Conservation (phyloP, 2,888 invertebrate genomes). For the Oligia fasciuncula region DNA sequence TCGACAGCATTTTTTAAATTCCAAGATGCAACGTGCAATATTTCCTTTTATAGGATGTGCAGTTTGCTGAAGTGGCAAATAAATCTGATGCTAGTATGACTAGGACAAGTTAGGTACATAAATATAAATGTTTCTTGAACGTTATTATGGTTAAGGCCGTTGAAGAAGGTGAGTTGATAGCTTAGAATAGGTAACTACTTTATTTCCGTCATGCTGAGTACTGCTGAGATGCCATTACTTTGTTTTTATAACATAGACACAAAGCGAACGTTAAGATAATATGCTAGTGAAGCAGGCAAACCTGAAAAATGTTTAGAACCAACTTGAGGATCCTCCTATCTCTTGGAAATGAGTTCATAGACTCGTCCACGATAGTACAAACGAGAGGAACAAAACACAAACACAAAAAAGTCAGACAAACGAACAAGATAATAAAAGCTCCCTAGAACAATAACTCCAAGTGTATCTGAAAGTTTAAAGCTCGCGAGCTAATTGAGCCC, state of each 20-base stretch:
- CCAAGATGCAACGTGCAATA: constrained; percentile 49
- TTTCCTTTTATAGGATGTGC: constrained; percentile 41
- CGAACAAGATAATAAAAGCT: constrained; percentile 38
- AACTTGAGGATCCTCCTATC: not conserved
- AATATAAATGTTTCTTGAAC: constrained; percentile 2
- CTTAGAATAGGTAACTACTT: not conserved
- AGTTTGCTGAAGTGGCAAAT: constrained; percentile 13
- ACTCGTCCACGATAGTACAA: not conserved
- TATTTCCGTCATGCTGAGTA: not conserved
- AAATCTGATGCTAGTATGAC: constrained; percentile 34
- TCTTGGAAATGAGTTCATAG: constrained; percentile 20
- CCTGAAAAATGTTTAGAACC: not conserved
- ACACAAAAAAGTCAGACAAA: constrained; percentile 14
- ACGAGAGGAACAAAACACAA: constrained; percentile 7
- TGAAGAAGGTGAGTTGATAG: not conserved
- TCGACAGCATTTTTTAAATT: constrained; percentile 65
- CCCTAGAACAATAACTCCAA: constrained; percentile 51
- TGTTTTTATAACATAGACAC: not conserved
- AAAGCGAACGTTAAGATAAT: not conserved
- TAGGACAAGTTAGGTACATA: not conserved
- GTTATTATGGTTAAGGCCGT: constrained; percentile 2
- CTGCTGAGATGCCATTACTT: not conserved
- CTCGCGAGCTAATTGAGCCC: constrained; percentile 83
- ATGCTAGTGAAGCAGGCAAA: not conserved
- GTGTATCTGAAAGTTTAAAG: constrained; percentile 63